Percentiles rank a stretch among this genome's conserved stretches.
Evolutionary conservation across 1,140 invertebrate genomes (phyloP).

Genomic region (Oreohelix idahoensis): DNA sequence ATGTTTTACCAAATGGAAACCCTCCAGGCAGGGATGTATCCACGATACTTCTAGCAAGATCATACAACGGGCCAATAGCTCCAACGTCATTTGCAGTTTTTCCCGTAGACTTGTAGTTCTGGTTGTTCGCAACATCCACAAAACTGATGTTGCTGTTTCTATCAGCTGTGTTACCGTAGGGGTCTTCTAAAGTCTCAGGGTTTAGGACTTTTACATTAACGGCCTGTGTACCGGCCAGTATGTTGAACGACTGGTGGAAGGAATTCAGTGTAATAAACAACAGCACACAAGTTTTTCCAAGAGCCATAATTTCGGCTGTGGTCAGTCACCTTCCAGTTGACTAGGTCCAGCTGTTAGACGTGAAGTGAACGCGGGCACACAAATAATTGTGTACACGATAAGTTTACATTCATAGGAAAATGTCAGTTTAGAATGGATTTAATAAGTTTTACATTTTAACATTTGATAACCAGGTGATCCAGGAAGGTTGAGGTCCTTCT

Average conservation of each 20-base stretch:
- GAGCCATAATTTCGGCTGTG: no score
- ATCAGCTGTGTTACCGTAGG: not conserved
- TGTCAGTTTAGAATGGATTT: no score
- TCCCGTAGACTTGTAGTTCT: not conserved
- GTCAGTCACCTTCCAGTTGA: no score
- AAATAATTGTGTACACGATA: no score
- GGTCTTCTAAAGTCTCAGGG: not conserved
- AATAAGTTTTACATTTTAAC: no score
- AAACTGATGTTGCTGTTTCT: slow-evolving; percentile 3
- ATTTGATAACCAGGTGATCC: no score
- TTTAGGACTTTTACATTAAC: not conserved
- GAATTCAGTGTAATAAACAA: not conserved
- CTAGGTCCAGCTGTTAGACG: no score
- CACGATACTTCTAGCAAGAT: slow-evolving; percentile 53
- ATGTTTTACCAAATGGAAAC: slow-evolving; percentile 62
- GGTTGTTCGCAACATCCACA: not conserved
- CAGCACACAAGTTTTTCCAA: no score
- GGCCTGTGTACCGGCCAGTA: not conserved
- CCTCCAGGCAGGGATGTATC: slow-evolving; percentile 48
- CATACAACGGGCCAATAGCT: slow-evolving; percentile 50
- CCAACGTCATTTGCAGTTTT: slow-evolving; percentile 39
- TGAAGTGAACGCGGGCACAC: no score
- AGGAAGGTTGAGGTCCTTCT: no score
- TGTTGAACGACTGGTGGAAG: not conserved
- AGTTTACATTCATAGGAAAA: no score